A percentile compares a stretch with the other conserved stretches of the same genome.
phyloP scores from a whole-genome alignment of 2,888 invertebrate genomes.

The Sarcophaga variegata region DNA sequence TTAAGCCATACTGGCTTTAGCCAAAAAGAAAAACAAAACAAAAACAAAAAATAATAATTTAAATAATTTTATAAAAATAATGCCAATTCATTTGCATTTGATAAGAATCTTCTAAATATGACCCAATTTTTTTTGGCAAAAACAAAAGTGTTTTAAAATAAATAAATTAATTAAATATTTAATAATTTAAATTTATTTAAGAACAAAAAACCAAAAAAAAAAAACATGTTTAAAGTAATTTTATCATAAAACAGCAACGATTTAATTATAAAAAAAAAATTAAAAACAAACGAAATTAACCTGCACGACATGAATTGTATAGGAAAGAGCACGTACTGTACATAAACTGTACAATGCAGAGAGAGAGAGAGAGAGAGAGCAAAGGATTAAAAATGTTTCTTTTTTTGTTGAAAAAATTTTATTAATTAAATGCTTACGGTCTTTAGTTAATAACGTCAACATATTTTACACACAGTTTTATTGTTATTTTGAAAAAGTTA shows the following conservation, averaged over 20 bases:
- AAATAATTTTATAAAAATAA: neutral
- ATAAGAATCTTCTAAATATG: neutral
- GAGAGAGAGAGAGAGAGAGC: neutral
- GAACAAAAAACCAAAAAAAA: neutral
- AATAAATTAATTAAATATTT: neutral
- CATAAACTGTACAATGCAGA: no score
- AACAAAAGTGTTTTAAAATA: neutral
- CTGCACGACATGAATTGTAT: no score
- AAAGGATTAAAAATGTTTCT: constrained; percentile 45
- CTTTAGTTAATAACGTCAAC: constrained; percentile 64
- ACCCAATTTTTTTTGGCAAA: neutral
- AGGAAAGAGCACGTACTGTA: no score
- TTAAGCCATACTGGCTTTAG: neutral
- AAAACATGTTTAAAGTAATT: neutral
- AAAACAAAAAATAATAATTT: no score
- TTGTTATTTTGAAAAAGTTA: constrained; percentile 31
- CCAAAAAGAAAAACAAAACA: no score
- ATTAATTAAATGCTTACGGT: constrained; percentile 61
- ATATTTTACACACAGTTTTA: constrained; percentile 54
- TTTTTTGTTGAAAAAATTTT: constrained; percentile 28
- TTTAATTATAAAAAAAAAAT: no score
- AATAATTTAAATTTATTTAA: neutral
- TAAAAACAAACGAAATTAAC: no score
- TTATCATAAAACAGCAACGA: neutral
- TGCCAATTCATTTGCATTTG: neutral